Evolutionary conservation across 2,113 vertebrate genomes (phyloP), one percentile per base, ranked within the genome.

Genomic region (Malurus alboscapulatus): DNA sequence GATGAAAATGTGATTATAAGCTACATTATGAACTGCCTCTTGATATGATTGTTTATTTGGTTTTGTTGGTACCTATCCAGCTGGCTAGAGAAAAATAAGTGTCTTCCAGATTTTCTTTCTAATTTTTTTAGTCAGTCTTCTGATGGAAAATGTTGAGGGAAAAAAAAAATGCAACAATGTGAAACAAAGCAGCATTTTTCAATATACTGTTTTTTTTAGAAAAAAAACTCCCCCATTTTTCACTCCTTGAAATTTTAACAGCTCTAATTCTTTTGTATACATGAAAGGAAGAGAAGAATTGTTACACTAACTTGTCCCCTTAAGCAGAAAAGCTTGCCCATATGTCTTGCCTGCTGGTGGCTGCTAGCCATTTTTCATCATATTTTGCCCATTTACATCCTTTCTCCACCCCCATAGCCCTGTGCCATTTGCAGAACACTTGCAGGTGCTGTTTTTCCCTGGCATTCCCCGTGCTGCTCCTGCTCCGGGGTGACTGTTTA

Each of bases 391-490:
- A 74, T 69, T 91, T 66, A 12, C 44, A 57, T 90, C 44, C 67
- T 80, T 74, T 71, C 40, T 74, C 30, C 59, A 73, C 34, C 38
- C 26, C 4, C 1, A 1, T 12, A 77, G 72, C 63, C 67, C 68
- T 2, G 0, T 86, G 65, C 61, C 54, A 22, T 85, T 87, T 80
- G 38, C 69, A 81, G 80, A 84, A 84, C 69, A 17, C 54, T 65
- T 84, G 69, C 87, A 91, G 79, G 92, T 89, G 82, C 92, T 77
- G 71, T 68, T 90, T 95, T 86, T 76, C 68, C 40, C 36, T 50
- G 62, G 25, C 19, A 0, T 58, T 87, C 84, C 90, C 83, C 79
- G 22, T 50, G 40, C 84, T 93, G 61, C 73, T 75, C 54, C 86
- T 45, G 30, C 71, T 45, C 29, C 2, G 8, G 45, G 44, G 44